Conservation (phyloP, 2,888 invertebrate species). For the Spodoptera littoralis region DNA sequence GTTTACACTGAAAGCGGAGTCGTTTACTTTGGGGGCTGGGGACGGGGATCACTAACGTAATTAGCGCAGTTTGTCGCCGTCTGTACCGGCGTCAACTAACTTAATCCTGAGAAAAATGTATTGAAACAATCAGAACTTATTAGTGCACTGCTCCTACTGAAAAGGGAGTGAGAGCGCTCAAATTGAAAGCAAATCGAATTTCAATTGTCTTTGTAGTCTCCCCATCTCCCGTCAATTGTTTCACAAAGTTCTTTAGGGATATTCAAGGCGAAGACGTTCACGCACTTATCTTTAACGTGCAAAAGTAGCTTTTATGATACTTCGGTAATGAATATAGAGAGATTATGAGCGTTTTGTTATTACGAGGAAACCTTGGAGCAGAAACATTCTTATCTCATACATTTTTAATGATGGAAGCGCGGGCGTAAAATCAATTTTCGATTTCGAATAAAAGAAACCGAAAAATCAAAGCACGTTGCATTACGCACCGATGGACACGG, state of each 20-base stretch:
- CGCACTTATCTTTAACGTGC: conserved; percentile 41
- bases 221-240: conserved; percentile 50
- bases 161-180: conserved; percentile 48
- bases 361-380: conserved; percentile 4
- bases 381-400: conserved; percentile 8
- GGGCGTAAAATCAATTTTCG: conserved; percentile 51
- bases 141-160: conserved; percentile 59
- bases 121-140: conserved; percentile 69
- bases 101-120: conserved; percentile 72
- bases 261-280: conserved; percentile 39
- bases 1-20: conserved; percentile 85
- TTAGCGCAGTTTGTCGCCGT: conserved; percentile 78
- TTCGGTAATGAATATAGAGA: conserved; percentile 17
- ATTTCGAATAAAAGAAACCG: conserved; percentile 43
- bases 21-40: conserved; percentile 79
- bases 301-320: conserved; percentile 27
- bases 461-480: conserved; percentile 60
- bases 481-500: conserved; percentile 58
- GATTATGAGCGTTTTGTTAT: conserved; percentile 10
- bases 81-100: conserved; percentile 70
- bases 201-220: conserved; percentile 57
- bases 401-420: conserved; percentile 34
- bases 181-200: conserved; percentile 60
- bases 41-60: conserved; percentile 81
- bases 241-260: conserved; percentile 48